phyloP scores from a whole-genome alignment of 2,797 vertebrate genomes.

The Poecilia velifera region DNA sequence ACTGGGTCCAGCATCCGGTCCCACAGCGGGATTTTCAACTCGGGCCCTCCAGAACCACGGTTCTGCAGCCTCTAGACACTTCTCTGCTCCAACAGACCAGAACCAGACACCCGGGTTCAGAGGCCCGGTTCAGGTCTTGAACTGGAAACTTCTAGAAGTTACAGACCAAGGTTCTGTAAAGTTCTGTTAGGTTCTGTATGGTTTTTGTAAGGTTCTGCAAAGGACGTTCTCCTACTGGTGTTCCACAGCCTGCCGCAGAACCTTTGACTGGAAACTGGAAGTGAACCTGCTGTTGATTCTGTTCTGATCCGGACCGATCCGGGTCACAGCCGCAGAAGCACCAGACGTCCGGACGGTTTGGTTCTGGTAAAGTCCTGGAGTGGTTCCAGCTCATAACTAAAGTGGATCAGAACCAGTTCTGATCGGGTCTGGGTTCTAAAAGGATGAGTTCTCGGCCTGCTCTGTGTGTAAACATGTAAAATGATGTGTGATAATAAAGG shows the following conservation, averaged over 20 bases:
- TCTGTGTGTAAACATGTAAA: conserved; percentile 13
- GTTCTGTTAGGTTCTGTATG: neutral
- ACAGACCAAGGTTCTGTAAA: neutral
- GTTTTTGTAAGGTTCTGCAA: neutral
- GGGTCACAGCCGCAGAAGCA: neutral
- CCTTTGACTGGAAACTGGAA: neutral
- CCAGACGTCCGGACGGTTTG: neutral
- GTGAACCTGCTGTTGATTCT: neutral
- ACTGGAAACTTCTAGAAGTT: neutral
- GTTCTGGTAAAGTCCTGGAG: neutral
- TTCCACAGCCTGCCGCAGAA: neutral
- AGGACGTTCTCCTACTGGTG: neutral
- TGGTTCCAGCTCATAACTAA: neutral
- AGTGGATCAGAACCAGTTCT: conserved; percentile 7
- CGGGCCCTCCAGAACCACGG: neutral
- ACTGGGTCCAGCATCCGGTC: neutral
- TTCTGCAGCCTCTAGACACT: neutral
- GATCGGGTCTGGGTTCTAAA: neutral
- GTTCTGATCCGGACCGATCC: neutral
- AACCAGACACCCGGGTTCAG: neutral
- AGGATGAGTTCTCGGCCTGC: conserved; percentile 1
- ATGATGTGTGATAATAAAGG: conserved; percentile 22
- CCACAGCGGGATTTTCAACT: neutral
- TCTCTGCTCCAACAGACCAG: neutral
- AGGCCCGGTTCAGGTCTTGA: neutral